A percentile compares a stretch with the other conserved stretches of the same genome.
Conservation (phyloP, 2,797 vertebrate species). For the Spheniscus humboldti region DNA sequence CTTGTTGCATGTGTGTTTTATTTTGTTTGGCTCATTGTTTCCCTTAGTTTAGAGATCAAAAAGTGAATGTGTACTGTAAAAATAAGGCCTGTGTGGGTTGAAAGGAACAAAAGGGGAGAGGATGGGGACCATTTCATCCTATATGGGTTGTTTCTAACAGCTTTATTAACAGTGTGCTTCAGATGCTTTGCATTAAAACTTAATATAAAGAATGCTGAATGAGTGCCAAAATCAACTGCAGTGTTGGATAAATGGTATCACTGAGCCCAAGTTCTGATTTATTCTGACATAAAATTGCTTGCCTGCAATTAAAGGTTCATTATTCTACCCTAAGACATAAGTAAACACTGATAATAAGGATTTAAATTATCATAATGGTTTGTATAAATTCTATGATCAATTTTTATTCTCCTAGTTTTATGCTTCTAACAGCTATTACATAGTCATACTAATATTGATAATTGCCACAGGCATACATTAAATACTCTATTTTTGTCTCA, state of each 20-base stretch:
- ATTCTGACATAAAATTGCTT: constrained; percentile 30
- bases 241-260: constrained; percentile 3
- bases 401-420: constrained; percentile 20
- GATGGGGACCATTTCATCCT: background rate
- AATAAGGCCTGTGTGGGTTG: background rate
- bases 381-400: background rate
- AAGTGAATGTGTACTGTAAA: constrained; percentile 21
- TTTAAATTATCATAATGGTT: constrained; percentile 14
- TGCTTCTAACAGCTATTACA: background rate
- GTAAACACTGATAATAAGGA: constrained; percentile 9
- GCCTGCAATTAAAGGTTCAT: constrained; percentile 10
- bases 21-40: constrained; percentile 34
- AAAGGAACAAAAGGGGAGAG: background rate
- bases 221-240: constrained; percentile 24
- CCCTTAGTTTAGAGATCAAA: constrained; percentile 25
- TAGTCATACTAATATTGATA: background rate
- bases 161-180: constrained; percentile 19
- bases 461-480: background rate
- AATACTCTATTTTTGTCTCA: background rate
- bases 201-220: background rate
- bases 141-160: background rate
- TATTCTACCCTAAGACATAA: constrained; percentile 1
- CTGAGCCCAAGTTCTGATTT: background rate
- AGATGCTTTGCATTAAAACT: constrained; percentile 45
- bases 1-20: background rate